Evolutionary conservation across 37 sponge, comb jelly and placozoan genomes (phyloP).

Genomic region (Ephydatia muelleri): DNA sequence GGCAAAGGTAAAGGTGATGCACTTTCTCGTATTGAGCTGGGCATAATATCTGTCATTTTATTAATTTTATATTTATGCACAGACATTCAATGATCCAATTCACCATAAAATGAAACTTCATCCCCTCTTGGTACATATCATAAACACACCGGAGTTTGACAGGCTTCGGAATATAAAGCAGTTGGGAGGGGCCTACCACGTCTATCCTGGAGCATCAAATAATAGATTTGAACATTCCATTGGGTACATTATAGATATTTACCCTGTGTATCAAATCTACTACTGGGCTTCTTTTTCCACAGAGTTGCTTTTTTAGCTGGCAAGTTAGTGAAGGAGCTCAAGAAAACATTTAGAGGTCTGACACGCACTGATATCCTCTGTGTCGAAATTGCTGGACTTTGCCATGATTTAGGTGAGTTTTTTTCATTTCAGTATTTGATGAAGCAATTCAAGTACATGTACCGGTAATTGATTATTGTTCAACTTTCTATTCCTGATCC

Average conservation of each 20-base stretch:
- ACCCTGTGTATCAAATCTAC: background rate
- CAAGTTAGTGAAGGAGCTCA: background rate
- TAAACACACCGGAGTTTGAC: conserved; percentile 75
- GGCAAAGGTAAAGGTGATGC: no score
- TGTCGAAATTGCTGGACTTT: conserved; percentile 60
- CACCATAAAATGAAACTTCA: conserved; percentile 69
- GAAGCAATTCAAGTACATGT: no score
- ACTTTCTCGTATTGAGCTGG: no score
- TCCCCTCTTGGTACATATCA: conserved; percentile 41
- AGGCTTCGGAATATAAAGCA: conserved; percentile 68
- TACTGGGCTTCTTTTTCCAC: background rate
- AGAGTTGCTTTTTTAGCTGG: background rate
- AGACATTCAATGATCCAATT: conserved; percentile 71
- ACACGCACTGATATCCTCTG: conserved; percentile 44
- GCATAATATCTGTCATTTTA: no score
- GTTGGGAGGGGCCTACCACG: conserved; percentile 45
- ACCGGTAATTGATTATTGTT: no score
- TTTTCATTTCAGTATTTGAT: no score
- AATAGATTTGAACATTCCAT: conserved; percentile 66
- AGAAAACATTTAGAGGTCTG: background rate
- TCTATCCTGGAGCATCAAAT: conserved; percentile 61
- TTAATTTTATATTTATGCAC: background rate
- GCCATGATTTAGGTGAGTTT: conserved; percentile 48
- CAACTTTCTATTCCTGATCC: no score
- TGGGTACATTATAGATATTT: conserved; percentile 51